phyloP scores from a whole-genome alignment of 2,797 vertebrate species.

The Melanotaenia parkinsoni region DNA sequence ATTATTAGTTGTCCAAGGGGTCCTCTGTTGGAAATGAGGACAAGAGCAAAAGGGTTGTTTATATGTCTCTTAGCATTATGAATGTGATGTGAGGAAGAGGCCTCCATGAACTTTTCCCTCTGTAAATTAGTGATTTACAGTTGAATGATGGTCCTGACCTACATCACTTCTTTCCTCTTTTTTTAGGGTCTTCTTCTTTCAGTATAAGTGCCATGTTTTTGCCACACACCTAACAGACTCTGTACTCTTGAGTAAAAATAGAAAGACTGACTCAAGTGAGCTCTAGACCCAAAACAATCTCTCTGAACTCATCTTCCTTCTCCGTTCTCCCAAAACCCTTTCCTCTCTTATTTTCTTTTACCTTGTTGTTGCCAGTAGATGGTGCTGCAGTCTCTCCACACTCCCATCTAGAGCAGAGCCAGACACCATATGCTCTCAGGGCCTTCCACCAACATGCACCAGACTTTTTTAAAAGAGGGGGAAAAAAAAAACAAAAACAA shows the following conservation, averaged over 20 bases:
- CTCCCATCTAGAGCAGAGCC: slow-evolving; percentile 12
- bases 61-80: slow-evolving; percentile 79
- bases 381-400: slow-evolving; percentile 82
- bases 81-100: slow-evolving; percentile 72
- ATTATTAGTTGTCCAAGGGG: slow-evolving; percentile 82
- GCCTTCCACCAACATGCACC: slow-evolving; percentile 51
- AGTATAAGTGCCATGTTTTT: background rate
- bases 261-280: background rate
- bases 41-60: slow-evolving; percentile 79
- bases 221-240: background rate
- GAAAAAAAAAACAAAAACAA: slow-evolving; percentile 47
- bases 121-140: slow-evolving; percentile 33
- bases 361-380: slow-evolving; percentile 78
- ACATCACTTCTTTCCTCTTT: slow-evolving; percentile 1
- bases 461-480: slow-evolving; percentile 33
- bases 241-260: background rate
- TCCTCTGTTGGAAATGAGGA: slow-evolving; percentile 86
- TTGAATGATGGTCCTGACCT: slow-evolving; percentile 37
- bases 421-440: slow-evolving; percentile 47
- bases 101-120: slow-evolving; percentile 70
- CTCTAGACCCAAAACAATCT: background rate
- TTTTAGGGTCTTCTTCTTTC: slow-evolving; percentile 30
- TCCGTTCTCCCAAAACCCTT: slow-evolving; percentile 12
- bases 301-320: slow-evolving; percentile 9
- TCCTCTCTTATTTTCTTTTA: background rate